phyloP scores from a whole-genome alignment of 2,113 vertebrate species.

The Rhinolophus sinicus region DNA sequence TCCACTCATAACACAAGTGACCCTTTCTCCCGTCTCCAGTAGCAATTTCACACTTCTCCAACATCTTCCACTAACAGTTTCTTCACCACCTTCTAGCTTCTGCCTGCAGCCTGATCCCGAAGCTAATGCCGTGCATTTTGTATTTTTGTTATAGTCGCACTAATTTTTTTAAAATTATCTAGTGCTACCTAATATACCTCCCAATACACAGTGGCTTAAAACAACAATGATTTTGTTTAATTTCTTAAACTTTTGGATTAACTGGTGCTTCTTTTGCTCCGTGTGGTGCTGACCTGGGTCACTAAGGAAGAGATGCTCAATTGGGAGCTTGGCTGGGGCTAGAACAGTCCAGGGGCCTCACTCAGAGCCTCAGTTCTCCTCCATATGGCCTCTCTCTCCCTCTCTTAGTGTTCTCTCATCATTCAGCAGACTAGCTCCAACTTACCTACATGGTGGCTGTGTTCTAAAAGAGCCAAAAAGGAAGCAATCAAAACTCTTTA shows the following conservation, averaged over 20 bases:
- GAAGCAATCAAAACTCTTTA: neutral
- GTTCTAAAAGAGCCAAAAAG: neutral
- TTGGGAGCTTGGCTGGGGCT: neutral
- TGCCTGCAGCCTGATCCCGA: neutral
- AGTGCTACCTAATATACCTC: neutral
- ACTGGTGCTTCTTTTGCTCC: neutral
- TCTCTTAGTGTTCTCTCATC: neutral
- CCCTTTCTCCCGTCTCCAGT: neutral
- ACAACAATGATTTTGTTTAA: neutral
- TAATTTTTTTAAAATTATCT: neutral
- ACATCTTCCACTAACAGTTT: neutral
- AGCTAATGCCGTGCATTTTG: neutral
- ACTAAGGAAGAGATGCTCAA: neutral
- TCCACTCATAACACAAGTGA: neutral
- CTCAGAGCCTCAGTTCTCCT: neutral
- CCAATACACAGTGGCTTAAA: neutral
- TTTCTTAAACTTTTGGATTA: neutral
- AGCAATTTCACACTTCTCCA: neutral
- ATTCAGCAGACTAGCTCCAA: neutral
- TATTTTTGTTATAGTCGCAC: neutral
- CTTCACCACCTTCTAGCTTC: neutral
- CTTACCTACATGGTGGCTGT: neutral
- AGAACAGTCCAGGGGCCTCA: neutral
- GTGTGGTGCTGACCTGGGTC: neutral
- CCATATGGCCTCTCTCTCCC: neutral